These are phyloP conservation scores for Eurypyga helias DNA, from an alignment of 2,113 vertebrate species.

Conservation along the genomic window DNA sequence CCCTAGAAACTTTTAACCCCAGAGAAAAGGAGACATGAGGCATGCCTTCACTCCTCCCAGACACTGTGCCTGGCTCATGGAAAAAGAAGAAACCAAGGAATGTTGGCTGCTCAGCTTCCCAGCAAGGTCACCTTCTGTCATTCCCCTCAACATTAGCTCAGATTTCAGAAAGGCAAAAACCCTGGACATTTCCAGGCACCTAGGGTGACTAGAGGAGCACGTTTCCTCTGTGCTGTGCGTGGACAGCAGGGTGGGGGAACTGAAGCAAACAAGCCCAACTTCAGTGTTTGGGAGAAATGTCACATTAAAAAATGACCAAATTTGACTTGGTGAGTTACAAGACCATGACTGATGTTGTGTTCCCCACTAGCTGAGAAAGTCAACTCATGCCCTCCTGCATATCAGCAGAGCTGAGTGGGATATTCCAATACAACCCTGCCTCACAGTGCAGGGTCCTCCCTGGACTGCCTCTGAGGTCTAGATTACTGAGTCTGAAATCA, in stretches of 20 bases:
- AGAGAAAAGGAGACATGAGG: not conserved
- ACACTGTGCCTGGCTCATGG: not conserved
- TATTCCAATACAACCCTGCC: not conserved
- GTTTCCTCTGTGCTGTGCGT: fast-evolving
- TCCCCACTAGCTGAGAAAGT: not conserved
- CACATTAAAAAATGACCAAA: not conserved
- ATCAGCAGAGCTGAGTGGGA: not conserved
- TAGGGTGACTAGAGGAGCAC: not conserved
- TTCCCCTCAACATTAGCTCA: not conserved
- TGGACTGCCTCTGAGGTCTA: not conserved
- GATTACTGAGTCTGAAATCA: not conserved
- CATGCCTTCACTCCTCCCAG: not conserved
- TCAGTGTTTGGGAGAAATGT: not conserved
- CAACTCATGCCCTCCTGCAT: not conserved
- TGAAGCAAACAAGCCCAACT: not conserved
- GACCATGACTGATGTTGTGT: not conserved
- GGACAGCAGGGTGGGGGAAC: not conserved
- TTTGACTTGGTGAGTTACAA: not conserved
- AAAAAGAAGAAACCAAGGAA: not conserved
- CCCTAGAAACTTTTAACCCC: not conserved
- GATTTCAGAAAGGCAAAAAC: not conserved
- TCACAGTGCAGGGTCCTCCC: not conserved
- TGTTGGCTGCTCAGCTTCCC: constrained; percentile 1
- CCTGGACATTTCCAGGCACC: not conserved
- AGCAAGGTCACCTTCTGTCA: not conserved